These are phyloP conservation scores for Condylostylus longicornis DNA, from an alignment of 1,140 invertebrate species.

Conservation along the genomic window DNA sequence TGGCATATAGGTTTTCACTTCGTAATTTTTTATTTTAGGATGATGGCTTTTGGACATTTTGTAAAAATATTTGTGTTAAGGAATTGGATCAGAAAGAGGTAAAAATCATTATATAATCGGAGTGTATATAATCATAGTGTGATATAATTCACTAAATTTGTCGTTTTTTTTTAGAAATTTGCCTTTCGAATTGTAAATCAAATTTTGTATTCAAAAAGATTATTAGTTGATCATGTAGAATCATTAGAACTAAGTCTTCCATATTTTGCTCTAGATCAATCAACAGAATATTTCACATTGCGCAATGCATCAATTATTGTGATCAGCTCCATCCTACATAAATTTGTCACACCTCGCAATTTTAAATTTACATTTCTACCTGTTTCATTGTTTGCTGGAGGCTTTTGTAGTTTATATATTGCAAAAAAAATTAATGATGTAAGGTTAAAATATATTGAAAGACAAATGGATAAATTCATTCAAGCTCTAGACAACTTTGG, in stretches of 20 bases:
- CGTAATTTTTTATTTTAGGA: too few species aligned
- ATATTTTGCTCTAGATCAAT: slow-evolving; percentile 2
- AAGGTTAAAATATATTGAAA: slow-evolving; percentile 26
- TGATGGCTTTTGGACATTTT: too few species aligned
- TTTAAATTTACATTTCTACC: slow-evolving; percentile 18
- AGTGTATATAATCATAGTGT: too few species aligned
- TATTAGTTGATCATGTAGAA: slow-evolving; percentile 28
- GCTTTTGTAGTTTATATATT: slow-evolving; percentile 20
- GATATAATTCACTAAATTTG: too few species aligned
- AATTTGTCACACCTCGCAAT: slow-evolving; percentile 19
- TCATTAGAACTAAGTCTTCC: slow-evolving; percentile 24
- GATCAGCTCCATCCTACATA: slow-evolving; percentile 19
- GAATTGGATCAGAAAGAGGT: too few species aligned
- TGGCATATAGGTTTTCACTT: too few species aligned
- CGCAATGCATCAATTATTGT: slow-evolving; percentile 20
- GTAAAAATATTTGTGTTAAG: too few species aligned
- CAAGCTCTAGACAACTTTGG: slow-evolving; percentile 28
- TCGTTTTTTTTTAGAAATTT: too few species aligned
- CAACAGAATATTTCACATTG: slow-evolving; percentile 13
- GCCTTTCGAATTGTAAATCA: too few species aligned
- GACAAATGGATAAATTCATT: slow-evolving; percentile 23
- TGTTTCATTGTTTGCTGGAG: slow-evolving; percentile 12
- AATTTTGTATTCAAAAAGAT: slow-evolving; percentile 25
- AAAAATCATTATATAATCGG: too few species aligned
- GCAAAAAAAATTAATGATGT: slow-evolving; percentile 25